A percentile compares a stretch with the other conserved stretches of the same genome.
Conservation (phyloP, 1,140 invertebrate species). For the Manduca sexta region DNA sequence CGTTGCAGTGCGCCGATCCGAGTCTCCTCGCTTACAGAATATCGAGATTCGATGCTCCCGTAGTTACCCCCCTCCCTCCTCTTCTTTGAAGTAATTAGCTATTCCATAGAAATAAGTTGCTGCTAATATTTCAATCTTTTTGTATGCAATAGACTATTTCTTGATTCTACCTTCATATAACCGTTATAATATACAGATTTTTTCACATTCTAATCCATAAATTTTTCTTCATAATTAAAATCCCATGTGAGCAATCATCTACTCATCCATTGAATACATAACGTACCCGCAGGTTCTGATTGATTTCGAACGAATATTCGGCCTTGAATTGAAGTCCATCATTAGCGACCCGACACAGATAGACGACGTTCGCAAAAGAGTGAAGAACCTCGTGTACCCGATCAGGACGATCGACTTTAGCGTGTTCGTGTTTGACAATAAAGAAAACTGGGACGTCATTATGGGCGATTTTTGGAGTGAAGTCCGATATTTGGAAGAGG, state of each 20-base stretch:
- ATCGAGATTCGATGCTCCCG: too few species aligned
- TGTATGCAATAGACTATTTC: too few species aligned
- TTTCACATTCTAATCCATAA: too few species aligned
- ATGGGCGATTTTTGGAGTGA: constrained; percentile 84
- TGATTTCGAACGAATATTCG: constrained; percentile 93
- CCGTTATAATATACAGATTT: too few species aligned
- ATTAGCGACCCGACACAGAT: constrained; percentile 89
- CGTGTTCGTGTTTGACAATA: constrained; percentile 83
- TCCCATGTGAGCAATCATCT: too few species aligned
- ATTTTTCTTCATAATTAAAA: background rate
- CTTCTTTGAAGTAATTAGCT: too few species aligned
- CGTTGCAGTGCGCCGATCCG: too few species aligned
- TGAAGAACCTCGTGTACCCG: constrained; percentile 81
- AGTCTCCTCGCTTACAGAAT: too few species aligned
- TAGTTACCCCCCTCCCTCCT: too few species aligned
- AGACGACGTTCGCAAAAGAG: constrained; percentile 84
- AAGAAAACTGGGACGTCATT: constrained; percentile 87
- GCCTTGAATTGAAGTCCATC: constrained; percentile 87
- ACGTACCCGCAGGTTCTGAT: constrained; percentile 77
- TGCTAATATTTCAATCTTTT: too few species aligned
- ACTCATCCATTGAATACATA: background rate
- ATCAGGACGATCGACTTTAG: constrained; percentile 87
- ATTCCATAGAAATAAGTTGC: too few species aligned
- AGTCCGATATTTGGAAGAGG: constrained; percentile 82
- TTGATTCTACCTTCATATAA: too few species aligned